phyloP scores from a whole-genome alignment of 1,140 invertebrate genomes.

The Zaprionus capensis region DNA sequence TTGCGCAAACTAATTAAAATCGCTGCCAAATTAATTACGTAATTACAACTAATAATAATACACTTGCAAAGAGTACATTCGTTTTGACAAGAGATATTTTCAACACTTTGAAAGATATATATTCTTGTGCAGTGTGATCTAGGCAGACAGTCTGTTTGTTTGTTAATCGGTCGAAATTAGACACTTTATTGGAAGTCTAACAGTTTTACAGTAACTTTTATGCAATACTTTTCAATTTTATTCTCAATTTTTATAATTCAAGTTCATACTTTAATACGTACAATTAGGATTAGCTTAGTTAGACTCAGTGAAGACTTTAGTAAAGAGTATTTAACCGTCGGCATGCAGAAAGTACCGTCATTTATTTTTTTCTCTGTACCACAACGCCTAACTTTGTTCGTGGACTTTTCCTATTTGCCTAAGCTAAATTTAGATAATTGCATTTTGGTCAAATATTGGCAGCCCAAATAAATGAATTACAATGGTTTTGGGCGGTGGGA shows the following conservation, averaged over 20 bases:
- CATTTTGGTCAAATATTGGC: slow-evolving; percentile 84
- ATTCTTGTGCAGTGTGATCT: not conserved
- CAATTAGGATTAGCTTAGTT: no score
- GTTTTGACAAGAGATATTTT: not conserved
- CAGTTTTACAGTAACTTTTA: no score
- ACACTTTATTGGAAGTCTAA: no score
- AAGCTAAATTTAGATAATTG: slow-evolving; percentile 77
- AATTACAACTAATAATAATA: slow-evolving; percentile 67
- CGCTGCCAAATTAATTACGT: slow-evolving; percentile 70
- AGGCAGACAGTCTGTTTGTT: no score
- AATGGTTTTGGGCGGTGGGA: slow-evolving; percentile 31
- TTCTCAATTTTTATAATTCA: no score
- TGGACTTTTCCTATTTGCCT: slow-evolving; percentile 5
- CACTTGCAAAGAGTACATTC: slow-evolving; percentile 25
- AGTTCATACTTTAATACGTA: no score
- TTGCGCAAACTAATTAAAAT: slow-evolving; percentile 62
- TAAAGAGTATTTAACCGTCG: not conserved
- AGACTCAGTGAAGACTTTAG: no score
- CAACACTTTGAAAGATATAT: not conserved
- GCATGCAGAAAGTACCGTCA: fast-evolving
- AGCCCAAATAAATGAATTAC: slow-evolving; percentile 84
- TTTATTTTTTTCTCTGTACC: not conserved
- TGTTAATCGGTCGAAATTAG: no score
- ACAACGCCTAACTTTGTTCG: not conserved
- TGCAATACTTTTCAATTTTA: no score